phyloP scores from a whole-genome alignment of 1,140 invertebrate species.

The Papilio xuthus region DNA sequence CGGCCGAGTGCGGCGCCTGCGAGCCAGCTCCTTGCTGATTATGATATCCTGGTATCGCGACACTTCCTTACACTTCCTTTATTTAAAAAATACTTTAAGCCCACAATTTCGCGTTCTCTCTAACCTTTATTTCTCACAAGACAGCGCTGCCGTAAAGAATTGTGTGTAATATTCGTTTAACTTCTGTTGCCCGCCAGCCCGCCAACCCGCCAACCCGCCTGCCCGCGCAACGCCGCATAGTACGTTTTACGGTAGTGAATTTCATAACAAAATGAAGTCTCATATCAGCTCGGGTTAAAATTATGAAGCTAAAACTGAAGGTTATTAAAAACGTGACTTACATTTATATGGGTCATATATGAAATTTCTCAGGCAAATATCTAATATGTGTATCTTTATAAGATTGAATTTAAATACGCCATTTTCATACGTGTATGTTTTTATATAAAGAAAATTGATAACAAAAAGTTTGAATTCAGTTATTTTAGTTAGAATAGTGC shows the following conservation, averaged over 20 bases:
- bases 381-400: constrained; percentile 55
- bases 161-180: constrained; percentile 39
- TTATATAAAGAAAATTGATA: background rate
- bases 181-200: constrained; percentile 32
- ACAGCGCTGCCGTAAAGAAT: constrained; percentile 33
- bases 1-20: constrained; percentile 53
- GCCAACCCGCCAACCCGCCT: background rate
- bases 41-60: constrained; percentile 51
- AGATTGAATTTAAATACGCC: constrained; percentile 47
- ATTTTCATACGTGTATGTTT: background rate
- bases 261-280: constrained; percentile 79
- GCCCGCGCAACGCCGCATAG: constrained; percentile 36
- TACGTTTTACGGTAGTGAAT: constrained; percentile 64
- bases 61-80: constrained; percentile 18
- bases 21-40: constrained; percentile 53
- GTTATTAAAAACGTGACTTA: constrained; percentile 81
- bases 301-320: constrained; percentile 81
- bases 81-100: constrained; percentile 19
- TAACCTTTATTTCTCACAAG: constrained; percentile 13
- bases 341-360: constrained; percentile 77
- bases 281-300: constrained; percentile 77
- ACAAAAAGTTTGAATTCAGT: background rate
- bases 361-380: constrained; percentile 67
- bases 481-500: background rate
- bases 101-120: constrained; percentile 10